Evolutionary conservation across 2,888 invertebrate species (phyloP).

Genomic region (Calephelis perditalis): DNA sequence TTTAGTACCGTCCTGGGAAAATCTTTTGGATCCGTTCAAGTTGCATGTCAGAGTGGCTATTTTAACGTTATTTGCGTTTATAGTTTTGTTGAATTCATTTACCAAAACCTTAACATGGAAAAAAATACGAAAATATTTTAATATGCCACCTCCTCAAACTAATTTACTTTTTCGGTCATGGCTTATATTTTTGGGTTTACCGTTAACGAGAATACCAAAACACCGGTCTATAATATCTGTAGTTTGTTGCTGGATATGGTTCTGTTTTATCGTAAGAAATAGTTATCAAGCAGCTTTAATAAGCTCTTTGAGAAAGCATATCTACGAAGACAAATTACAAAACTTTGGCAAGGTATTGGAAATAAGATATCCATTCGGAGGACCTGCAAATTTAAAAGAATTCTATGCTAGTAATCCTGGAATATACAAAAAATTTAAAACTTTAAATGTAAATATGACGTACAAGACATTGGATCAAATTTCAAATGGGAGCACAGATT

Average conservation of each 20-base stretch:
- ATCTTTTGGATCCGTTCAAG: constrained; percentile 47
- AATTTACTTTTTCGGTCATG: constrained; percentile 51
- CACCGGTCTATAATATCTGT: constrained; percentile 36
- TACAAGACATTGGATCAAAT: constrained; percentile 37
- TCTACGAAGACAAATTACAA: constrained; percentile 35
- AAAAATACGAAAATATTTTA: constrained; percentile 33
- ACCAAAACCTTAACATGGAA: constrained; percentile 36
- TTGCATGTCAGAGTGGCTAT: constrained; percentile 38
- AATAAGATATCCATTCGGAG: constrained; percentile 42
- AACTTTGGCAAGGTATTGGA: constrained; percentile 39
- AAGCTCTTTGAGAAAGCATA: constrained; percentile 40
- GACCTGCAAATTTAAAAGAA: constrained; percentile 37
- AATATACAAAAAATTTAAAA: constrained; percentile 43
- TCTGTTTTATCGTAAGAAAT: constrained; percentile 44
- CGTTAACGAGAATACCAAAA: constrained; percentile 38
- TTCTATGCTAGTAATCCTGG: constrained; percentile 42
- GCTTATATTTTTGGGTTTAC: constrained; percentile 47
- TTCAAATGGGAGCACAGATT: constrained; percentile 39
- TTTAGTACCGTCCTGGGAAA: constrained; percentile 44
- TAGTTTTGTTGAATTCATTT: constrained; percentile 39
- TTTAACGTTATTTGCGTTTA: constrained; percentile 39
- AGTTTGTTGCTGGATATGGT: constrained; percentile 49
- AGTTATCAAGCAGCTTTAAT: constrained; percentile 51
- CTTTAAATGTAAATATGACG: constrained; percentile 30
- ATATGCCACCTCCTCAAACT: constrained; percentile 36